phyloP scores from a whole-genome alignment of 2,113 vertebrate genomes.

The Gyps fulvus region DNA sequence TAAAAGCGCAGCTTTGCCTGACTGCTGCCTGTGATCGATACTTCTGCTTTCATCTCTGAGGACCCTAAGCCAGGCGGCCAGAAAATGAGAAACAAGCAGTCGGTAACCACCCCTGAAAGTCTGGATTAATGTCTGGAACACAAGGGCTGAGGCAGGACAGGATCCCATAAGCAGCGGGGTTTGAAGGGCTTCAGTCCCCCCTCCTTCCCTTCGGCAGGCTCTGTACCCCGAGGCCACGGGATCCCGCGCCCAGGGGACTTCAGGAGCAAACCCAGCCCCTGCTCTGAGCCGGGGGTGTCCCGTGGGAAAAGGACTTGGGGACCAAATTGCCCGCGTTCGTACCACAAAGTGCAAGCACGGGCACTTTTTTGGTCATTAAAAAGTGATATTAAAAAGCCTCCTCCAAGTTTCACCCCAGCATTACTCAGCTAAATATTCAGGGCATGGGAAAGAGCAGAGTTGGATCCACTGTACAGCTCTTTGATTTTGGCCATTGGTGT shows the following conservation, averaged over 20 bases:
- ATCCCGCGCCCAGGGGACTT: background rate
- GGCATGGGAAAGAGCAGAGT: background rate
- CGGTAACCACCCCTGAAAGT: background rate
- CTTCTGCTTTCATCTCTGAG: background rate
- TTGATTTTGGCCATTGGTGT: rapidly evolving
- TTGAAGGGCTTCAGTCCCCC: no score
- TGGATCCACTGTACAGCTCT: background rate
- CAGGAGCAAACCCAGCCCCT: background rate
- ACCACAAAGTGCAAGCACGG: background rate
- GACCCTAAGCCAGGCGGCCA: background rate
- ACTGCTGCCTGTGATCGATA: background rate
- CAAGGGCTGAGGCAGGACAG: background rate
- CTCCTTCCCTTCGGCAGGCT: background rate
- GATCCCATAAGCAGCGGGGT: rapidly evolving
- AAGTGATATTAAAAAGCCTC: background rate
- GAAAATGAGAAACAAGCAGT: background rate
- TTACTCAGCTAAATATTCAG: rapidly evolving
- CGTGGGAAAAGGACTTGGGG: background rate
- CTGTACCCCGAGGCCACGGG: background rate
- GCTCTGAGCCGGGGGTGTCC: background rate
- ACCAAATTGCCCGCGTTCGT: rapidly evolving
- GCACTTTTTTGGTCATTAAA: background rate
- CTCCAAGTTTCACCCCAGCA: background rate
- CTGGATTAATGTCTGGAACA: background rate
- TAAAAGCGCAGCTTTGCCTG: background rate